Evolutionary conservation across 2,113 vertebrate species (phyloP).

Genomic region (Pelusios castaneus): DNA sequence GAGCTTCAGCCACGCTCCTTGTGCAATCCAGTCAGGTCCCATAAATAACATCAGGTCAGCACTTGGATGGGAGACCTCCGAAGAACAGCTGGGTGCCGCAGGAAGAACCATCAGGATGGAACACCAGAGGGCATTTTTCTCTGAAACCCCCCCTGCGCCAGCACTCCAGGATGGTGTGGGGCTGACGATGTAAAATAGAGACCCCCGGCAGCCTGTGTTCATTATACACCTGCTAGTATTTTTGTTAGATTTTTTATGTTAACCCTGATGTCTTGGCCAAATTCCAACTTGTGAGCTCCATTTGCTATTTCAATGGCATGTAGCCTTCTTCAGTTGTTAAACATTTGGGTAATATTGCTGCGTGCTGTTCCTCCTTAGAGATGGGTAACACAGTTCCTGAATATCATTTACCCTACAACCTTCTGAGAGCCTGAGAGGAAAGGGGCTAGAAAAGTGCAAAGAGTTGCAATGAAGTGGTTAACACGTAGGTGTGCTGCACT

Average conservation of each 20-base stretch:
- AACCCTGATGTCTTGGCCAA: background rate
- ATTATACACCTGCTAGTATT: slow-evolving; percentile 31
- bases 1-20: slow-evolving; percentile 2
- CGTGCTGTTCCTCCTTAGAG: background rate
- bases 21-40: slow-evolving; percentile 2
- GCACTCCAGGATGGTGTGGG: slow-evolving; percentile 64
- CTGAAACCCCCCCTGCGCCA: slow-evolving; percentile 47
- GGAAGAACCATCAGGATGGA: slow-evolving; percentile 8
- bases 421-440: background rate
- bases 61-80: slow-evolving; percentile 37
- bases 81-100: slow-evolving; percentile 40
- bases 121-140: slow-evolving; percentile 56
- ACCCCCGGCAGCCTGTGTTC: slow-evolving; percentile 56
- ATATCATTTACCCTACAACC: background rate
- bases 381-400: background rate
- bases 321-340: background rate
- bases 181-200: slow-evolving; percentile 64
- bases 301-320: background rate
- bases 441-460: background rate
- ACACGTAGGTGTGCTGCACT: background rate
- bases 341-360: background rate
- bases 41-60: background rate
- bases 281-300: background rate
- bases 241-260: slow-evolving; percentile 25
- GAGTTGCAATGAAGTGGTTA: background rate